Percentiles rank a stretch among this genome's conserved stretches.
Evolutionary conservation across 2,888 invertebrate genomes (phyloP).

Genomic region (Digitonthophagus gazella): DNA sequence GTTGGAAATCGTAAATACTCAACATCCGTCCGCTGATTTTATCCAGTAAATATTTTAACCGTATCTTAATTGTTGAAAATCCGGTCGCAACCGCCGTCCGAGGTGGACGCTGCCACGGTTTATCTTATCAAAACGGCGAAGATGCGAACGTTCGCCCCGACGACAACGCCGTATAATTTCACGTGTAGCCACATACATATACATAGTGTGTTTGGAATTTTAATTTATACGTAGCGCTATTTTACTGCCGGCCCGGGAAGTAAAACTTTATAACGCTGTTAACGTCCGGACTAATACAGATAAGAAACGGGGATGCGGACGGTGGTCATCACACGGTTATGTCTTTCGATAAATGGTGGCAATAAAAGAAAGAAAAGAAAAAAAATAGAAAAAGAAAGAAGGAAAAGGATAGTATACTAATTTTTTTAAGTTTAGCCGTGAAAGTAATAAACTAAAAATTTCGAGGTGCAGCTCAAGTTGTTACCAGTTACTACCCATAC

Average conservation of each 20-base stretch:
- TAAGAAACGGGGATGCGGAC: conserved; percentile 9
- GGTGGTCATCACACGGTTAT: not conserved
- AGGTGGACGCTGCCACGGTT: not conserved
- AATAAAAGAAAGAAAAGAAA: no score
- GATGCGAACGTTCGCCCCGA: not conserved
- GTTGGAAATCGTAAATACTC: no score
- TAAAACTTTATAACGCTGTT: conserved; percentile 16
- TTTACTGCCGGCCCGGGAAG: conserved; percentile 4
- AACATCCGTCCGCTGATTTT: no score
- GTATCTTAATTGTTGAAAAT: conserved; percentile 16
- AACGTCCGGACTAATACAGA: conserved; percentile 7
- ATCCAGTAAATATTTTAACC: conserved; percentile 2
- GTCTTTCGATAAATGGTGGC: no score
- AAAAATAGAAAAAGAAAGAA: no score
- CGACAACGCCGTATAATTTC: conserved; percentile 5
- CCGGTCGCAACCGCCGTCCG: not conserved
- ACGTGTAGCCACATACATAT: not conserved
- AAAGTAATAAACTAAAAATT: conserved; percentile 12
- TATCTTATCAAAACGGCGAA: conserved; percentile 3
- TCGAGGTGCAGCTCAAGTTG: no score
- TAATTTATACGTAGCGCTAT: conserved; percentile 15
- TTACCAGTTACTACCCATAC: conserved; percentile 31
- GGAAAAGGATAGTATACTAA: no score
- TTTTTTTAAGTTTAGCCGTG: no score
- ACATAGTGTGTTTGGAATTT: conserved; percentile 2